Base-by-base conservation (phyloP, 2,888 invertebrate genomes). In the Andrena minutula region DNA sequence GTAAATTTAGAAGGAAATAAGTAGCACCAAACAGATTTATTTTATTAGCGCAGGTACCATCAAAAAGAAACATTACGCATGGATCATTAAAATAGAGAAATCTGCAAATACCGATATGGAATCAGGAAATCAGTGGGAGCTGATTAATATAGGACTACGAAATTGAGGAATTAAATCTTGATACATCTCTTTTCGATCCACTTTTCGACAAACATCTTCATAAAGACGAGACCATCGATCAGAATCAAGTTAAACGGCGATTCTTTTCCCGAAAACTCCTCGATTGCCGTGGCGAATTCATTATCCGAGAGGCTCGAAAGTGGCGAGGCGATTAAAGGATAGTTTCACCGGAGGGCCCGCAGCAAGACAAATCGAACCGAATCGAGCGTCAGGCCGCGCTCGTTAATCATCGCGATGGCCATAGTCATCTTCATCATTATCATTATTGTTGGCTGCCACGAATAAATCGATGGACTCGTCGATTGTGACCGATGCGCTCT, bases 401-500 rank as follows among this genome's bases (percentile, higher is more conserved):
- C 88, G 86, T 88, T 88, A 88, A 88, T 88, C 88, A 88, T 87
- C 84, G 35, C 83, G 70, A 86, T 74, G 77, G 82, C 87, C 87
- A 71, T 69, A 88, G 86, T 88, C 88, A 88, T 88, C 88, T 81
- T 63, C 86, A 61, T 88, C 88, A 84, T 88, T 88, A 88, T 88
- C 86, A 86, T 83, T 79, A 87, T 80, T 85, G 81, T 79, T 80
- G 76, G 61, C 79, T 23, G 81, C 61, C 77, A 60, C 61, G 63
- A 30, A 49, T 68, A 53, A 75, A 61, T 68, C 72, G 79, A 88
- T 84, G 81, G 83, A 77, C 83, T 82, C 83, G 82, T 87, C 63
- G 81, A 77, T 85, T 82, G 75, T 71, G 71, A 70, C 53, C 60
- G 74, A 65, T 77, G 78, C 86, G 79, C 69, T 79, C 86, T 78